phyloP scores from a whole-genome alignment of 2,113 vertebrate species.

The Corythornis vintsioides region DNA sequence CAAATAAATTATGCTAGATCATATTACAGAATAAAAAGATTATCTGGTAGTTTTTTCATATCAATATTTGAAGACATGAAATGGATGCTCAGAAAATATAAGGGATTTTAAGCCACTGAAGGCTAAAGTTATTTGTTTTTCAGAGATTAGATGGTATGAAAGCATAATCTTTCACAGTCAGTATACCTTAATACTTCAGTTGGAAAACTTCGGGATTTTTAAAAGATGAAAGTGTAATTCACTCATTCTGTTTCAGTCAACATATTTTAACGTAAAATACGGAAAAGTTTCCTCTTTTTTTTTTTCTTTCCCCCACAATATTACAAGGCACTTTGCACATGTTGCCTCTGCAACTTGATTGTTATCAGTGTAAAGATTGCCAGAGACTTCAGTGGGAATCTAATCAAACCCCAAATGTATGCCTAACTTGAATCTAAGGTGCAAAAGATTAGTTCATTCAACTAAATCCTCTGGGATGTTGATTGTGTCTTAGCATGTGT shows the following conservation, averaged over 20 bases:
- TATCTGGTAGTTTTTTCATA: constrained; percentile 12
- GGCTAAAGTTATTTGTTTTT: constrained; percentile 50
- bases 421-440: constrained; percentile 36
- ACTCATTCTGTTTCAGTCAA: background rate
- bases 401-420: constrained; percentile 8
- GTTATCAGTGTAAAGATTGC: constrained; percentile 56
- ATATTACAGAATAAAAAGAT: background rate
- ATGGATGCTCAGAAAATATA: constrained; percentile 7
- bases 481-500: constrained; percentile 23
- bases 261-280: background rate
- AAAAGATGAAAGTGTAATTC: constrained; percentile 19
- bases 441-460: constrained; percentile 44
- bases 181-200: background rate
- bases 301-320: background rate
- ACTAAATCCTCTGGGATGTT: constrained; percentile 15
- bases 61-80: constrained; percentile 48
- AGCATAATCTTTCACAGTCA: constrained; percentile 20
- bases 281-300: background rate
- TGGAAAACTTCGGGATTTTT: background rate
- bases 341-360: background rate
- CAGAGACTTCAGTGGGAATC: background rate
- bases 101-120: constrained; percentile 21
- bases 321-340: background rate
- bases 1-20: background rate
- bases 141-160: constrained; percentile 25